phyloP scores from a whole-genome alignment of 2,797 vertebrate genomes.

The Setipinna tenuifilis region DNA sequence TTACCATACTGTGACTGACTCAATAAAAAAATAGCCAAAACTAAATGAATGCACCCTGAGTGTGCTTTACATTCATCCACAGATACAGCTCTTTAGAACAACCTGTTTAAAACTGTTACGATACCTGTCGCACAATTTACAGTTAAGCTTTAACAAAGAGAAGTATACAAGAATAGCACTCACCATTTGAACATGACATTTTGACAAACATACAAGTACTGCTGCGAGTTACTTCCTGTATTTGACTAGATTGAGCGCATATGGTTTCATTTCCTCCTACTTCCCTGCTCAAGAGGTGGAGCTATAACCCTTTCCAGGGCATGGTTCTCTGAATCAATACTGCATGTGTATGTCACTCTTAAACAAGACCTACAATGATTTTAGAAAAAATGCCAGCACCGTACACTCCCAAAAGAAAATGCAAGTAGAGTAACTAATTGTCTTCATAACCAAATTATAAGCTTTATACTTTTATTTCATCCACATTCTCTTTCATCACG shows the following conservation, averaged over 20 bases:
- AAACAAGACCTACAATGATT: neutral
- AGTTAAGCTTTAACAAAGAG: neutral
- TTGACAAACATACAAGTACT: conserved; percentile 19
- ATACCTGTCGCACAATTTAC: neutral
- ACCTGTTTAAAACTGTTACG: neutral
- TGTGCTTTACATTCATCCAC: neutral
- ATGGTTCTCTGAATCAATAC: neutral
- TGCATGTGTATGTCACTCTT: neutral
- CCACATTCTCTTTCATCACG: neutral
- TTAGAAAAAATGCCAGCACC: neutral
- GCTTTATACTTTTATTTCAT: neutral
- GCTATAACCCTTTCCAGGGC: neutral
- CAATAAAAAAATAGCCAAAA: neutral
- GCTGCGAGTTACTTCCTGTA: neutral
- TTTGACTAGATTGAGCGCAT: neutral
- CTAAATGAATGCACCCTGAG: neutral
- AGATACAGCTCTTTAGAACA: neutral
- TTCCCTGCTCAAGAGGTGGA: neutral
- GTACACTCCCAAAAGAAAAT: no score
- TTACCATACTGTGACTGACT: neutral
- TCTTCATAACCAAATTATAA: no score
- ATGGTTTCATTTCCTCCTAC: conserved; percentile 35
- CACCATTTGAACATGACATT: conserved; percentile 47
- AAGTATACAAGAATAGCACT: neutral
- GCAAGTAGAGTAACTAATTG: no score